These are phyloP conservation scores for Poecile atricapillus DNA, from an alignment of 2,113 vertebrate species.

Conservation along the genomic window DNA sequence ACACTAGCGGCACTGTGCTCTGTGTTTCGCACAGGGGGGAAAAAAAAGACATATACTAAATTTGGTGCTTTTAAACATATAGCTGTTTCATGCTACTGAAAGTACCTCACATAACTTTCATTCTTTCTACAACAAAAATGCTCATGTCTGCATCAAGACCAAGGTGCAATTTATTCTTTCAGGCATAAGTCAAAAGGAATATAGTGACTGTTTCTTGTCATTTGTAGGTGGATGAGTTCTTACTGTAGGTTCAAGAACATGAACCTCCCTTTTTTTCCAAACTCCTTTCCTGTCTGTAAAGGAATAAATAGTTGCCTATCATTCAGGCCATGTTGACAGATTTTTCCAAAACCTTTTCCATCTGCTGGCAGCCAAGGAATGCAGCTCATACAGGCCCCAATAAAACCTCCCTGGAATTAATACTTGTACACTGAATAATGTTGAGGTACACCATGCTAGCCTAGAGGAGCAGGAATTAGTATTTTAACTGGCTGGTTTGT, in stretches of 20 bases:
- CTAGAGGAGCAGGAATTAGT: neutral
- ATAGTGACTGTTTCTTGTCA: neutral
- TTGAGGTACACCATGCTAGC: neutral
- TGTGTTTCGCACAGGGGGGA: neutral
- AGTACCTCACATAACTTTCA: neutral
- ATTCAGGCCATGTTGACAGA: neutral
- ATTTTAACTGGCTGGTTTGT: neutral
- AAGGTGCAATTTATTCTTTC: neutral
- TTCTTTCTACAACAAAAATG: neutral
- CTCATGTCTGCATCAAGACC: neutral
- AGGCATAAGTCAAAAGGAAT: neutral
- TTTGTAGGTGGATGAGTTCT: neutral
- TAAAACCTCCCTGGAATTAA: neutral
- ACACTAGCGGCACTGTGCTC: neutral
- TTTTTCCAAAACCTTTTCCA: neutral
- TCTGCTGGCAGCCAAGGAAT: neutral
- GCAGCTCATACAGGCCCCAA: neutral
- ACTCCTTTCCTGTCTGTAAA: neutral
- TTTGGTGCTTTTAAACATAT: neutral
- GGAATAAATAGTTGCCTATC: neutral
- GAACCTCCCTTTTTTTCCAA: neutral
- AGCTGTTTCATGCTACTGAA: neutral
- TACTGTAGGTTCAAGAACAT: neutral
- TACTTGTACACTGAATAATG: neutral
- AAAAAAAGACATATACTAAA: neutral